These are phyloP conservation scores for Aix galericulata DNA, from an alignment of 2,113 vertebrate species.

Conservation along the genomic window DNA sequence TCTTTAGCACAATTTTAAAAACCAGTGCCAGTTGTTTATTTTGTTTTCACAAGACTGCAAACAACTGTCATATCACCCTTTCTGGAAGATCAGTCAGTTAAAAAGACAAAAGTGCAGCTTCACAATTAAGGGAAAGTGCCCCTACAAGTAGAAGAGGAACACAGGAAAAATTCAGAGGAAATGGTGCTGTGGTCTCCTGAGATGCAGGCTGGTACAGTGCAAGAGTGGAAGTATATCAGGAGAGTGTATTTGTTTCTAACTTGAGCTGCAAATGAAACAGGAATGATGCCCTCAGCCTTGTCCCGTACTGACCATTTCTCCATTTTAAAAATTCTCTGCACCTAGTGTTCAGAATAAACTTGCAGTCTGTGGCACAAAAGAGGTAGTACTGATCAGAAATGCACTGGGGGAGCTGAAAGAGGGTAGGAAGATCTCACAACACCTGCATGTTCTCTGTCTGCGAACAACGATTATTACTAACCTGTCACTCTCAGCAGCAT, in stretches of 20 bases:
- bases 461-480: conserved; percentile 30
- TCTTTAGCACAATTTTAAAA: conserved; percentile 38
- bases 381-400: background rate
- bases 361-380: background rate
- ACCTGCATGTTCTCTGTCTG: background rate
- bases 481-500: background rate
- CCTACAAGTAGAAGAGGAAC: background rate
- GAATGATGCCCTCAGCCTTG: background rate
- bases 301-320: conserved; percentile 33
- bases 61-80: conserved; percentile 1
- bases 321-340: conserved; percentile 14
- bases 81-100: background rate
- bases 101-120: background rate
- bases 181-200: background rate
- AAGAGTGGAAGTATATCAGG: background rate
- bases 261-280: conserved; percentile 1
- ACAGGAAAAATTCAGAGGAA: background rate
- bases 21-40: conserved; percentile 53
- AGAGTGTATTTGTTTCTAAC: conserved; percentile 13
- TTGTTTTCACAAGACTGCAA: conserved; percentile 22
- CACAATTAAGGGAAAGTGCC: background rate
- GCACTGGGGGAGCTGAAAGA: background rate
- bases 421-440: background rate
- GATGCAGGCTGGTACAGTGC: background rate
- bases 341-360: conserved; percentile 30